A percentile compares a stretch with the other conserved stretches of the same genome.
Evolutionary conservation across 2,113 vertebrate species (phyloP).

Genomic region (Craseonycteris thonglongyai): DNA sequence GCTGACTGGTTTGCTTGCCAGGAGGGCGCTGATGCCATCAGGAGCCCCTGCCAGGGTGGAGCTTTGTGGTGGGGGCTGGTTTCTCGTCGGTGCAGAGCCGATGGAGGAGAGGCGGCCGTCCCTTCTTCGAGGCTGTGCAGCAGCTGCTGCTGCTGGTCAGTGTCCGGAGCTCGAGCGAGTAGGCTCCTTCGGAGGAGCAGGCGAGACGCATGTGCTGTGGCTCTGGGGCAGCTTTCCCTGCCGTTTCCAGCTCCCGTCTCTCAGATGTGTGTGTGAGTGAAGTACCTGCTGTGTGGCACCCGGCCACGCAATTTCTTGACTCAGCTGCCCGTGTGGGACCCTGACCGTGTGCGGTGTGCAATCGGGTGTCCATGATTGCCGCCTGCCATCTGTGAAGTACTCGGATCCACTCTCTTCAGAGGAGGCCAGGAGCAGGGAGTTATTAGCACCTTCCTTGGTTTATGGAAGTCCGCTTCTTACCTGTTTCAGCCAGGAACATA

Average conservation of each 20-base stretch:
- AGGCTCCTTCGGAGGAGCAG: background rate
- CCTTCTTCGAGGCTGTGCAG: background rate
- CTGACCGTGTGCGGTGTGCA: background rate
- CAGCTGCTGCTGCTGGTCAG: background rate
- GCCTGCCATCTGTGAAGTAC: background rate
- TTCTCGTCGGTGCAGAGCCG: background rate
- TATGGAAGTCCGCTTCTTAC: background rate
- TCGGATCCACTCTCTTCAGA: background rate
- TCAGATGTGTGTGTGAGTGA: background rate
- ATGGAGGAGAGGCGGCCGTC: background rate
- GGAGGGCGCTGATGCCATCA: background rate
- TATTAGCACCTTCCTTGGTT: background rate
- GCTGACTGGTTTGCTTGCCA: rapidly evolving
- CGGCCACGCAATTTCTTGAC: background rate
- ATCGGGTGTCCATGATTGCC: background rate
- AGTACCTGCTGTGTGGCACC: rapidly evolving
- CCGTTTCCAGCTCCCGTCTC: background rate
- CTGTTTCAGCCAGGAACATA: conserved; percentile 30
- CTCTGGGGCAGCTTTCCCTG: background rate
- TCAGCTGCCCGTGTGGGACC: background rate
- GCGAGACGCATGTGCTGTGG: background rate
- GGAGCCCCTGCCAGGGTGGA: background rate
- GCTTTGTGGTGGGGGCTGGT: background rate
- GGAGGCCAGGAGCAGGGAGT: background rate
- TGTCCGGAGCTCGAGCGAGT: background rate